Conservation (phyloP, 2,797 vertebrate genomes). For the Leptatherina wallacei region DNA sequence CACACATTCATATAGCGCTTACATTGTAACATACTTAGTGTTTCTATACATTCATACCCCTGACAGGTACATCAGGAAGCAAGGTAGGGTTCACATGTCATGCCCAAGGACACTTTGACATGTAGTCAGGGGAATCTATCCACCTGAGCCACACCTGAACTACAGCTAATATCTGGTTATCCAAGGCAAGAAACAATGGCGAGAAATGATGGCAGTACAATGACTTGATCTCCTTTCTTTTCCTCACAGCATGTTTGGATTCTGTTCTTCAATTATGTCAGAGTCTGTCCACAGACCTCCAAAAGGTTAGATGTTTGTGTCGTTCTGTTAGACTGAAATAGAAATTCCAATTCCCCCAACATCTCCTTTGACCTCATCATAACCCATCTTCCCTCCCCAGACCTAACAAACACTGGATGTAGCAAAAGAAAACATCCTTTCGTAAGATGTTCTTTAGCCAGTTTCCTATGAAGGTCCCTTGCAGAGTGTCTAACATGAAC, state of each 20-base stretch:
- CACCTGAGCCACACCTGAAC: too few relatives aligned
- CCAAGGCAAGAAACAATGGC: neutral
- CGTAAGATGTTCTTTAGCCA: constrained; percentile 64
- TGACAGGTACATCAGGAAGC: too few relatives aligned
- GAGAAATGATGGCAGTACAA: constrained; percentile 30
- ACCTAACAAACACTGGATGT: constrained; percentile 73
- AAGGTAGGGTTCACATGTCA: too few relatives aligned
- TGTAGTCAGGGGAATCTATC: too few relatives aligned
- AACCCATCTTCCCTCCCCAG: constrained; percentile 60
- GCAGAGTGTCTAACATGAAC: constrained; percentile 58
- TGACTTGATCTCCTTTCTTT: constrained; percentile 47
- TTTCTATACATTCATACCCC: too few relatives aligned
- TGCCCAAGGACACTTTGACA: too few relatives aligned
- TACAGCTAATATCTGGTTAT: neutral
- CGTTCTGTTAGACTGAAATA: constrained; percentile 70
- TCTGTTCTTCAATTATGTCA: constrained; percentile 36
- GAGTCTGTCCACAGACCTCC: constrained; percentile 61
- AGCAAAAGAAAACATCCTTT: constrained; percentile 81
- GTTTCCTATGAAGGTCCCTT: constrained; percentile 70
- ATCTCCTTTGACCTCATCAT: constrained; percentile 55
- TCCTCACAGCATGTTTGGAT: constrained; percentile 5
- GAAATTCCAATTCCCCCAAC: constrained; percentile 50
- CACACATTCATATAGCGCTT: too few relatives aligned
- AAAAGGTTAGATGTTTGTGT: constrained; percentile 34
- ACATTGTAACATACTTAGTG: too few relatives aligned